A percentile compares a stretch with the other conserved stretches of the same genome.
Evolutionary conservation across 2,888 invertebrate species (phyloP).

Genomic region (Scelioninae gen. 1): DNA sequence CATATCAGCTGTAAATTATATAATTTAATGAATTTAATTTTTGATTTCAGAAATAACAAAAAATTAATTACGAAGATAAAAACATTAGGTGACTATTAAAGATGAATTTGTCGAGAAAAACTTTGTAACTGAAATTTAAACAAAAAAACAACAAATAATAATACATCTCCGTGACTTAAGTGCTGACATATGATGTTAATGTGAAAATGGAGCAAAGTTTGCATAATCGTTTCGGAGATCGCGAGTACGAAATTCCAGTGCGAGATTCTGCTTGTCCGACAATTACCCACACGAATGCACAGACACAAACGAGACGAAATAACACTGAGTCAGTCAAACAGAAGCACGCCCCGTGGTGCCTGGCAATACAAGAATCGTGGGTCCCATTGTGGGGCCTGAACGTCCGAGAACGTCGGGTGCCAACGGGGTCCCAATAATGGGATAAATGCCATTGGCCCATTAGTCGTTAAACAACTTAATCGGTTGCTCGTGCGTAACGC

Average conservation of each 20-base stretch:
- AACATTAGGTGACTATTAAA: too few species aligned
- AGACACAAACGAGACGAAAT: slow-evolving; percentile 47
- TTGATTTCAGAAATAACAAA: too few species aligned
- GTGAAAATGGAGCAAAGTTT: too few species aligned
- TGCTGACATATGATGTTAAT: too few species aligned
- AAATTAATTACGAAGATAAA: too few species aligned
- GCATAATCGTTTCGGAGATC: slow-evolving; percentile 17
- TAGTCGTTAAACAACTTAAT: slow-evolving; percentile 78
- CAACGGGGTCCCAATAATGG: slow-evolving; percentile 73
- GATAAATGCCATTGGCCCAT: slow-evolving; percentile 75
- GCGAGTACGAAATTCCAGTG: background rate
- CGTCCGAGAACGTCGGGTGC: slow-evolving; percentile 58
- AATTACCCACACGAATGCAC: slow-evolving; percentile 48
- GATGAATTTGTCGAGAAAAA: too few species aligned
- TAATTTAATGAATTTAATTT: too few species aligned
- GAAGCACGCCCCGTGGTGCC: slow-evolving; percentile 67
- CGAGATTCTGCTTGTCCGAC: slow-evolving; percentile 33
- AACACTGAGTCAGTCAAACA: slow-evolving; percentile 65
- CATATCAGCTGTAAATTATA: too few species aligned
- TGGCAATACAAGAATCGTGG: slow-evolving; percentile 55
- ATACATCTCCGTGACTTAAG: too few species aligned
- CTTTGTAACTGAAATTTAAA: too few species aligned
- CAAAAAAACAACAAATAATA: too few species aligned
- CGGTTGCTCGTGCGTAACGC: slow-evolving; percentile 72
- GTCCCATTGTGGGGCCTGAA: slow-evolving; percentile 70